Evolutionary conservation across 1,140 invertebrate genomes (phyloP), one percentile per base, ranked within the genome.

Genomic region (Cydia pomonella): DNA sequence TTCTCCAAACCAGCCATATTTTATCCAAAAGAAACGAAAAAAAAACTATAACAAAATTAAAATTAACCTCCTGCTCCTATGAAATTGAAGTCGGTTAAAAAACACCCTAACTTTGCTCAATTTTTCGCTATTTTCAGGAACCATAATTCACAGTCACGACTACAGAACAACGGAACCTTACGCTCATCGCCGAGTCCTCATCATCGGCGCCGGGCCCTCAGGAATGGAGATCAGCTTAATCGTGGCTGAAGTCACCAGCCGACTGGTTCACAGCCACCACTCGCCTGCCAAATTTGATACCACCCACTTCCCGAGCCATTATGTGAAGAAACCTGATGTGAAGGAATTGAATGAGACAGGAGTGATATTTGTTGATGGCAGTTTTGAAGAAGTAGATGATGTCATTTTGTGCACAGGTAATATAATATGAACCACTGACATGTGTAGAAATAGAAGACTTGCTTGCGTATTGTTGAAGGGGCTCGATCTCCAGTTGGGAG

Each of bases 131-230:
- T 7, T 72, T 75, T 41, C 76, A 93, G 93, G 93, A 64, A 85
- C 79, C 72, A 90, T 93, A 75, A 90, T 97, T 5, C 98, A 99
- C 89, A 98, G 97, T 84, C 97, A 98, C 83, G 95, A 97, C 87
- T 99, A 98, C 88, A 94, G 97, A 84, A 92, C 91, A 16, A 95
- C 96, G 0, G 94, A 96, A 5, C 73, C 84, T 1, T 98, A 96
- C 81, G 87, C 86, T 72, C 94, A 92, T 73, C 94, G 96, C 79
- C 93, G 82, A 16, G 97, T 98, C 0, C 89, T 97, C 0, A 94
- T 98, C 27, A 91, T 99, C 21, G 98, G 98, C 3, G 96, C 96
- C 63, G 97, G 97, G 25, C 96, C 97, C 18, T 98, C 97, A 7
- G 98, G 97, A 2, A 94, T 96, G 93, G 97, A 98, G 85, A 95